These are phyloP conservation scores for Labrus mixtus DNA, from an alignment of 2,113 vertebrate genomes.

Conservation along the genomic window DNA sequence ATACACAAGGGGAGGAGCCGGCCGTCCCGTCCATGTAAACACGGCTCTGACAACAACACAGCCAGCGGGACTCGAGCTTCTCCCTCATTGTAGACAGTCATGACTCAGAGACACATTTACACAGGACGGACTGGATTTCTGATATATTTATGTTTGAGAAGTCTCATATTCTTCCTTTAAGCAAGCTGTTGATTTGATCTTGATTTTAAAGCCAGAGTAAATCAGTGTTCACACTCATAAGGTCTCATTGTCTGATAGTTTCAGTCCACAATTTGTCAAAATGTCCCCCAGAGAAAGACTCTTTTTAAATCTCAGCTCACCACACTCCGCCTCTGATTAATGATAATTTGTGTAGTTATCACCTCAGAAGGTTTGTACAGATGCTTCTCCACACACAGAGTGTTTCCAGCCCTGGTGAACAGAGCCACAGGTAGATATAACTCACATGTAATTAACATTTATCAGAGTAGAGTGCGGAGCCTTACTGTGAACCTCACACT, in stretches of 20 bases:
- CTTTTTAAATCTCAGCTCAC: neutral
- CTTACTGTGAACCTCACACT: slow-evolving; percentile 20
- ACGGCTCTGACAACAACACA: too few relatives aligned
- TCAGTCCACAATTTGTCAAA: neutral
- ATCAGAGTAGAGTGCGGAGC: slow-evolving; percentile 11
- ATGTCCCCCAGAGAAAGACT: neutral
- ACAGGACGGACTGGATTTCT: too few relatives aligned
- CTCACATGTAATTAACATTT: neutral
- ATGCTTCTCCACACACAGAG: neutral
- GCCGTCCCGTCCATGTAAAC: too few relatives aligned
- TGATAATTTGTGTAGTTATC: neutral
- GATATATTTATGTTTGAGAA: too few relatives aligned
- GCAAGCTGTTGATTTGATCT: neutral
- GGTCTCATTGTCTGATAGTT: slow-evolving; percentile 3
- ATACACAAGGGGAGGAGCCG: too few relatives aligned
- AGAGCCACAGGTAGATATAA: neutral
- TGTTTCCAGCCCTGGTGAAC: neutral
- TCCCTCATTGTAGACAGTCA: too few relatives aligned
- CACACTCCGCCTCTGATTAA: neutral
- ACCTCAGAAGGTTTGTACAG: neutral
- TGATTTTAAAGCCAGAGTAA: neutral
- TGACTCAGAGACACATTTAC: too few relatives aligned
- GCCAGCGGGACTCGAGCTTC: too few relatives aligned
- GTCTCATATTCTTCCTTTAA: neutral
- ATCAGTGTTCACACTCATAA: slow-evolving; percentile 9